These are phyloP conservation scores for Bhutanitis thaidina DNA, from an alignment of 2,888 invertebrate genomes.

Conservation along the genomic window DNA sequence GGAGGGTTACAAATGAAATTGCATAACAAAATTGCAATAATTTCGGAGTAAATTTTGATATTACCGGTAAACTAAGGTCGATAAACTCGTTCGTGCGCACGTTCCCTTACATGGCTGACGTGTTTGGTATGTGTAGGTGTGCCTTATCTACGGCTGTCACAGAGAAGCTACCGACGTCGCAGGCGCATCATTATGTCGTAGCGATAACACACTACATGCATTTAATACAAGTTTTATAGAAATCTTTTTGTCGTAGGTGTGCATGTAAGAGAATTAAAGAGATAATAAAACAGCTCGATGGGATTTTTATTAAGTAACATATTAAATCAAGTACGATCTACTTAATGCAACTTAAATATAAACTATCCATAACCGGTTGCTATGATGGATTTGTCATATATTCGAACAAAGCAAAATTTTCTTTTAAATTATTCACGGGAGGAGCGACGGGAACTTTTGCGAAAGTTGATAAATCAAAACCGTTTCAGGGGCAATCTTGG, in stretches of 20 bases:
- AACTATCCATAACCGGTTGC: no score
- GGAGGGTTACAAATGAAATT: no score
- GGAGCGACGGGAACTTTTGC: no score
- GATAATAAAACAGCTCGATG: neutral
- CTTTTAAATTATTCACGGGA: no score
- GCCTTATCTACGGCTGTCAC: constrained; percentile 57
- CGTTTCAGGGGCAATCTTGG: no score
- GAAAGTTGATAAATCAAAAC: no score
- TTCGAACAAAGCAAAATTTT: no score
- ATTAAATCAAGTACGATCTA: no score
- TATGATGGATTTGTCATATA: no score
- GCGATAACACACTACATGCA: constrained; percentile 48
- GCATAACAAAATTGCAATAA: no score
- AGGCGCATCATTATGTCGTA: constrained; percentile 45
- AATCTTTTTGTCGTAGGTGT: constrained; percentile 14
- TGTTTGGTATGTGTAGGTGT: constrained; percentile 28
- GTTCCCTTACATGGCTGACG: constrained; percentile 30
- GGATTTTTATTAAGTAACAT: no score
- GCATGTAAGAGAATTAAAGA: constrained; percentile 2
- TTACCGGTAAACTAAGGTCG: constrained; percentile 16
- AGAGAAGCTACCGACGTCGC: constrained; percentile 37
- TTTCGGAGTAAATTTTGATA: constrained; percentile 4
- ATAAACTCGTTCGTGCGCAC: constrained; percentile 31
- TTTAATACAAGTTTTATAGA: constrained; percentile 49
- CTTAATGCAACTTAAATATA: no score